Evolutionary conservation across 2,888 invertebrate genomes (phyloP).

Genomic region (Oscheius sp.): DNA sequence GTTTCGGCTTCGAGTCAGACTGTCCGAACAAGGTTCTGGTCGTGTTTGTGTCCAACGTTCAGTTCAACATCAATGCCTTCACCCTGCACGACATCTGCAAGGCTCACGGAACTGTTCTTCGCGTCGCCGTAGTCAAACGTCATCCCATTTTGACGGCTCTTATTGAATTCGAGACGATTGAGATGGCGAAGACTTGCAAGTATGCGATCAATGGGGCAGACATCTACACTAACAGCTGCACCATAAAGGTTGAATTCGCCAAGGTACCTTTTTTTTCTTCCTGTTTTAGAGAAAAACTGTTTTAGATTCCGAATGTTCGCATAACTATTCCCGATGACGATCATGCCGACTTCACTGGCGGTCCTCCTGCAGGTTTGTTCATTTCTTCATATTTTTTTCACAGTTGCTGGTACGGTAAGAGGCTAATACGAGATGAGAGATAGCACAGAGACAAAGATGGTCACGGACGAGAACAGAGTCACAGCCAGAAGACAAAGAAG

Average conservation of each 20-base stretch:
- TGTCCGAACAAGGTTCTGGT: slow-evolving; percentile 95
- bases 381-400: neutral
- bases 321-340: slow-evolving; percentile 67
- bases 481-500: neutral
- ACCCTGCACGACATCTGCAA: slow-evolving; percentile 96
- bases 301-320: slow-evolving; percentile 51
- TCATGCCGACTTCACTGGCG: slow-evolving; percentile 69
- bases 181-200: slow-evolving; percentile 74
- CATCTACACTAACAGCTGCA: slow-evolving; percentile 99
- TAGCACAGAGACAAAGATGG: neutral
- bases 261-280: slow-evolving; percentile 81
- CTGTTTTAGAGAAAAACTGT: neutral
- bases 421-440: neutral
- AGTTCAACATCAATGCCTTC: slow-evolving; percentile 97
- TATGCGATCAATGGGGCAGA: slow-evolving; percentile 96
- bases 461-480: slow-evolving; percentile 13
- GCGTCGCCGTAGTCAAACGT: slow-evolving; percentile 85
- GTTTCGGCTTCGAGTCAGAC: slow-evolving; percentile 76
- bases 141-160: slow-evolving; percentile 26
- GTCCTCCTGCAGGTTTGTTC: slow-evolving; percentile 26
- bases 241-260: slow-evolving; percentile 97
- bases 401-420: neutral
- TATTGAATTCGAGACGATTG: slow-evolving; percentile 32
- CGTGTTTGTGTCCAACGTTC: slow-evolving; percentile 96
- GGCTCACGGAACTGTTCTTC: slow-evolving; percentile 91